phyloP scores from a whole-genome alignment of 2,113 vertebrate species.

The Romanogobio albipinnatus region DNA sequence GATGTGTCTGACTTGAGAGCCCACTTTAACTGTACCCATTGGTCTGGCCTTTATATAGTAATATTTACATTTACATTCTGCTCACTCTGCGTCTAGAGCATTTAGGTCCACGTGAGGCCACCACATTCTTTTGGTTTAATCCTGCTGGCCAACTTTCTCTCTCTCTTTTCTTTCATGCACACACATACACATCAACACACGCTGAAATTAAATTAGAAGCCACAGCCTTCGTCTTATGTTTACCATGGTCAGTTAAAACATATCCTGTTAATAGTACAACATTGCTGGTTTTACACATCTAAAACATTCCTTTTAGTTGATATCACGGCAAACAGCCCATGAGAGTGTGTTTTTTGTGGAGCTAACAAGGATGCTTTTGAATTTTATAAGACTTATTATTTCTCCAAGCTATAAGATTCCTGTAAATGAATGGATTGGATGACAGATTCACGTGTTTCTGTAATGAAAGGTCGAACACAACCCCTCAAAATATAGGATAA shows the following conservation, averaged over 20 bases:
- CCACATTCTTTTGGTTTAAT: conserved; percentile 36
- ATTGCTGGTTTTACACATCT: conserved; percentile 17
- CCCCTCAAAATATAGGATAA: background rate
- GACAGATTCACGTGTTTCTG: background rate
- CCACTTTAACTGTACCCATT: background rate
- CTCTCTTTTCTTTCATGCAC: background rate
- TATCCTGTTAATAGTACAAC: background rate
- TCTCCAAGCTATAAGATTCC: background rate
- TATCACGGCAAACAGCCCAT: conserved; percentile 64
- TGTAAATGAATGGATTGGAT: background rate
- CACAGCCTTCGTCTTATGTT: background rate
- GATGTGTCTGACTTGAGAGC: conserved; percentile 13
- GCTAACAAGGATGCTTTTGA: background rate
- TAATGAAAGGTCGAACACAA: background rate
- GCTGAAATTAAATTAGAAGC: conserved; percentile 38
- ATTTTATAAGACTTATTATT: background rate
- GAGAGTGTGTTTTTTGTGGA: conserved; percentile 31
- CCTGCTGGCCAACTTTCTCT: conserved; percentile 11
- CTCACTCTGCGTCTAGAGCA: conserved; percentile 26
- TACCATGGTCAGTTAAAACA: conserved; percentile 18
- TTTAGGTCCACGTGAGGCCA: conserved; percentile 10
- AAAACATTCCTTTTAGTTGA: conserved; percentile 70
- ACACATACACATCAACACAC: conserved; percentile 7
- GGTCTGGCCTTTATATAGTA: conserved; percentile 21
- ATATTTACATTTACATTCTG: conserved; percentile 44